Conservation (phyloP, 2,888 invertebrate genomes). For the Scaptomyza polygonia region DNA sequence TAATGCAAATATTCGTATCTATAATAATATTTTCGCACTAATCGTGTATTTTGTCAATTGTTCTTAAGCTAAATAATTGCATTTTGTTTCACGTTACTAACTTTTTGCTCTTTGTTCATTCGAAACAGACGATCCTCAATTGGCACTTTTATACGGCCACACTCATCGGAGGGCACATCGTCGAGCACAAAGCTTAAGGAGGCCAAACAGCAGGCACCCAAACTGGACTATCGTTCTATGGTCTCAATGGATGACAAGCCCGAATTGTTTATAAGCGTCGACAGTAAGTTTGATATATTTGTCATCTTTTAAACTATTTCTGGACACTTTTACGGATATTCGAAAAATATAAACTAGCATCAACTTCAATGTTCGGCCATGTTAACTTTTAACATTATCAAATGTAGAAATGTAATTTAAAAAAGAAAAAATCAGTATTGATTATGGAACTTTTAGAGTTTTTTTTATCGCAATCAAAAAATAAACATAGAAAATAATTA, state of each 20-base stretch:
- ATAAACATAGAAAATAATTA: no score
- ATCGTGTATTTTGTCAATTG: constrained; percentile 20
- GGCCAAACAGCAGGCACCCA: constrained; percentile 91
- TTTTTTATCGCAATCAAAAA: no score
- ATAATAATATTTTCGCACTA: not conserved
- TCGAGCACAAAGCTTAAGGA: constrained; percentile 85
- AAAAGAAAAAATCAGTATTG: no score
- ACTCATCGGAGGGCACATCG: constrained; percentile 88
- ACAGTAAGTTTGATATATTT: constrained; percentile 90
- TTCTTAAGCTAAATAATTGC: constrained; percentile 4
- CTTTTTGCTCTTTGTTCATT: not conserved
- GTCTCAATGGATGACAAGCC: constrained; percentile 97
- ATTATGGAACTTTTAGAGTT: no score
- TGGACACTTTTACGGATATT: no score
- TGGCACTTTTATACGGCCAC: constrained; percentile 92
- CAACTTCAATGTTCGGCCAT: no score
- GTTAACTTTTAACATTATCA: no score
- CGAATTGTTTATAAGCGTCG: constrained; percentile 96
- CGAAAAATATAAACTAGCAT: no score
- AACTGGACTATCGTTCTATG: constrained; percentile 95
- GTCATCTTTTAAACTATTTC: not conserved
- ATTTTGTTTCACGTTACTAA: not conserved
- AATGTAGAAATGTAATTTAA: no score
- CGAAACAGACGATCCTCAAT: constrained; percentile 90
- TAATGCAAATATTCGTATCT: constrained; percentile 3